These are phyloP conservation scores for Choloepus hoffmanni DNA, from an alignment of 2,113 vertebrate genomes.

Conservation along the genomic window DNA sequence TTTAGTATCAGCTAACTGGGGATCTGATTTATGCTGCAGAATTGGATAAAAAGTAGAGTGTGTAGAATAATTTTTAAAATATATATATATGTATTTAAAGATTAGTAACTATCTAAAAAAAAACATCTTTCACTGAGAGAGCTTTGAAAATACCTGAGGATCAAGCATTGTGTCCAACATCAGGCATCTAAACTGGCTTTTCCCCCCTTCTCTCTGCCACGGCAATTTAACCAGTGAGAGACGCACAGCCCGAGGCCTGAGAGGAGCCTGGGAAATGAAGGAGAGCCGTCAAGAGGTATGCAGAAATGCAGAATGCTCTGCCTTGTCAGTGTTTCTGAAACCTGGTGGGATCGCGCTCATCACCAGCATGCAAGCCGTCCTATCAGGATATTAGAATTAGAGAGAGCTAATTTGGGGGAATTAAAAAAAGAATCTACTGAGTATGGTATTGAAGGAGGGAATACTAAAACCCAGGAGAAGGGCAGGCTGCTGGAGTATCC, in stretches of 20 bases:
- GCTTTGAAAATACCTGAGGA: background rate
- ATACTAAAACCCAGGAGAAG: conserved; percentile 80
- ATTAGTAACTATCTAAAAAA: background rate
- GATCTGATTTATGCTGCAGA: background rate
- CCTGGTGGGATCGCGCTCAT: conserved; percentile 62
- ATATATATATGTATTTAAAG: background rate
- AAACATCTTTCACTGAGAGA: background rate
- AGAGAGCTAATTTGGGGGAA: conserved; percentile 81
- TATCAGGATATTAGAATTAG: conserved; percentile 77
- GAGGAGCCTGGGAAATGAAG: background rate
- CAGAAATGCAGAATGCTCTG: background rate
- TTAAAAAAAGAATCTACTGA: conserved; percentile 74
- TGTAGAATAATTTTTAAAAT: background rate
- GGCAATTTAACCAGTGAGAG: background rate
- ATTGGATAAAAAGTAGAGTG: background rate
- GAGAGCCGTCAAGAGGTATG: background rate
- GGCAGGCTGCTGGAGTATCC: conserved; percentile 72
- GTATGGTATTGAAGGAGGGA: conserved; percentile 79
- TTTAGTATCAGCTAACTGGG: background rate
- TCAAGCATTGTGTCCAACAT: background rate
- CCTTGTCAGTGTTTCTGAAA: conserved; percentile 35
- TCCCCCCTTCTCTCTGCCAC: background rate
- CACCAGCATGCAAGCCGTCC: conserved; percentile 52
- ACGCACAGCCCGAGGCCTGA: background rate
- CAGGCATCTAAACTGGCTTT: background rate